phyloP scores from a whole-genome alignment of 2,113 vertebrate genomes.

The Rhea americana region DNA sequence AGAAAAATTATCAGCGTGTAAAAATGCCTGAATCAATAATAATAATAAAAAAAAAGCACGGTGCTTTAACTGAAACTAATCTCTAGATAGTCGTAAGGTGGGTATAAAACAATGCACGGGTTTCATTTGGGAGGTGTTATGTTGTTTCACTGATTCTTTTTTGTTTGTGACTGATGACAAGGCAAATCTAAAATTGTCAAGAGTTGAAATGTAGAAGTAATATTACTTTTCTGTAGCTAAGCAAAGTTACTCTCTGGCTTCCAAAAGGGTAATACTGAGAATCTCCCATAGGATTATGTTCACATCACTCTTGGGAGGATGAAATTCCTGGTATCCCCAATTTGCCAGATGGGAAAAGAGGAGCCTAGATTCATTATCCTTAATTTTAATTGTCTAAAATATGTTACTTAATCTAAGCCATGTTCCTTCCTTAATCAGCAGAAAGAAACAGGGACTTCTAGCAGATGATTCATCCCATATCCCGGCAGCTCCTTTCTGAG shows the following conservation, averaged over 20 bases:
- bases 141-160: neutral
- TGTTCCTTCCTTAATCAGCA: neutral
- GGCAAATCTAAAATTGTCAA: neutral
- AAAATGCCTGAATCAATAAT: neutral
- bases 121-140: neutral
- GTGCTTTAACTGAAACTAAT: neutral
- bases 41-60: neutral
- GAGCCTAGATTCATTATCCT: neutral
- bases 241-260: neutral
- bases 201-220: slow-evolving; percentile 21
- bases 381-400: neutral
- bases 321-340: neutral
- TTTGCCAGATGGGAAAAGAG: neutral
- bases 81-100: neutral
- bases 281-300: neutral
- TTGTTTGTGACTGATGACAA: neutral
- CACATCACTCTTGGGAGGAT: neutral
- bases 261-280: neutral
- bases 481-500: neutral
- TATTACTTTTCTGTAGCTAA: neutral
- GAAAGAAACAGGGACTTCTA: neutral
- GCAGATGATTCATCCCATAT: neutral
- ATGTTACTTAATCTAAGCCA: neutral
- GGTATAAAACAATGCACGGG: neutral
- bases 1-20: neutral